Percentiles rank a stretch among this genome's conserved stretches.
These are phyloP conservation scores for Lasiurus cinereus DNA, from an alignment of 2,113 vertebrate genomes.

Conservation along the genomic window DNA sequence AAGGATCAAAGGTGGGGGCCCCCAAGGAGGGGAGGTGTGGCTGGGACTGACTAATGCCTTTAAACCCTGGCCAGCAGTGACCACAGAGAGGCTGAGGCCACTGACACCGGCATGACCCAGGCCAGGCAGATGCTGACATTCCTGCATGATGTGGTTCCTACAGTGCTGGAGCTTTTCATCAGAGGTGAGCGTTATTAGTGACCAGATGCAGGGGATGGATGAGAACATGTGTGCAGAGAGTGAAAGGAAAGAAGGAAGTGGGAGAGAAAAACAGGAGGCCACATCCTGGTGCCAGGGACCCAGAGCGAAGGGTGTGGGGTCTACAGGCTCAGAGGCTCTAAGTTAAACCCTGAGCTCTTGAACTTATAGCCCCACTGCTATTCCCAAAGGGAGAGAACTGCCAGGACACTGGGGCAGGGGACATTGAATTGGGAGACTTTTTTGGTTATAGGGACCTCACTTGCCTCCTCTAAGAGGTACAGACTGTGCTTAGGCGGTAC, in stretches of 20 bases:
- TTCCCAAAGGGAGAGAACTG: background rate
- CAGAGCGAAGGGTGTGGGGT: background rate
- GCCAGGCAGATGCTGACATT: constrained; percentile 37
- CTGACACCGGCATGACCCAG: constrained; percentile 61
- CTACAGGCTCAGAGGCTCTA: background rate
- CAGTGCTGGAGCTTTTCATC: constrained; percentile 18
- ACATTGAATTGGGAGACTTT: background rate
- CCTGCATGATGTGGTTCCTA: constrained; percentile 36
- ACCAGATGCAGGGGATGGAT: background rate
- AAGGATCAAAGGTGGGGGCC: constrained; percentile 73
- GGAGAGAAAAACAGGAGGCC: background rate
- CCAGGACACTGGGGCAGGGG: background rate
- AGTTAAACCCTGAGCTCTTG: background rate
- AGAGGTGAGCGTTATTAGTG: background rate
- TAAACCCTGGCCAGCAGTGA: constrained; percentile 69
- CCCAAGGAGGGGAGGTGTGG: constrained; percentile 14
- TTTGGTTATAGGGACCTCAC: background rate
- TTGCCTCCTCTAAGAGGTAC: background rate
- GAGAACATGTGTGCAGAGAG: background rate
- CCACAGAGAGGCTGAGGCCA: constrained; percentile 57
- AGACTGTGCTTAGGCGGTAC: background rate
- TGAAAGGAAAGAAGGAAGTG: background rate
- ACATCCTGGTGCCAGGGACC: background rate
- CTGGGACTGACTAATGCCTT: constrained; percentile 49
- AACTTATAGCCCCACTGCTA: rapidly evolving